Base-by-base conservation (phyloP, 2,888 invertebrate species). In the Pristionchus maxplancki region DNA sequence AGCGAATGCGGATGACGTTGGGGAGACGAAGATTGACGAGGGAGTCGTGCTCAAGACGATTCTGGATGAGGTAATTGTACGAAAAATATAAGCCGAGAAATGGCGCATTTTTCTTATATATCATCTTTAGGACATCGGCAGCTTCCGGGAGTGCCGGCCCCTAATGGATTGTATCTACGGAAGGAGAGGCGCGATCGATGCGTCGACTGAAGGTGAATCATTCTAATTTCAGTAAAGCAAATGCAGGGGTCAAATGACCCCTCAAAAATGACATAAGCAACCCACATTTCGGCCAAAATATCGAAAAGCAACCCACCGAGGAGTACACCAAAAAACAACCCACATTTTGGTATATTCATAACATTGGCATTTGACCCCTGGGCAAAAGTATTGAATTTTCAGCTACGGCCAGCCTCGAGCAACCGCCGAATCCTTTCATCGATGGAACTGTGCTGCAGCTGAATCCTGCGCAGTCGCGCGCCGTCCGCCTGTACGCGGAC, bases 1-100 rank as follows among this genome's bases (percentile, higher is more conserved):
- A 44, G 78, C n/a, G 15, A 48, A 78, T 13, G 20, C 78, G n/a
- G 24, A 48, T 9, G 78, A 48, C n/a, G 28, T 28, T 8, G 78
- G 78, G 8, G 78, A 78, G 78, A 48, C 24, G n/a, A 44, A 28
- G 44, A 48, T 78, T n/a, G 78, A 78, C 44, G 78, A 78, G 44
- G 8, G 34, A 8, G 34, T 78, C 2, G 28, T 78, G 4, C 78
- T 78, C 28, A 44, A n/a, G 28, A 78, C 78, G 11, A n/a, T 78
- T 8, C 24, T 44, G 78, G 44, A 48, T 44, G n/a, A n/a, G 24
- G 58, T 58, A 58, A 58, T 24, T 58, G 1, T 24, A n/a, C 8
- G 9, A 58, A n/a, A 6, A 58, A 58, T 1, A n/a, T 15, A 15
- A 6, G 17, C 53, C 9, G 24, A 58, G 5, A 4, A 9, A 24